Evolutionary conservation across 2,113 vertebrate species (phyloP).

Genomic region (Xiphophorus hellerii): DNA sequence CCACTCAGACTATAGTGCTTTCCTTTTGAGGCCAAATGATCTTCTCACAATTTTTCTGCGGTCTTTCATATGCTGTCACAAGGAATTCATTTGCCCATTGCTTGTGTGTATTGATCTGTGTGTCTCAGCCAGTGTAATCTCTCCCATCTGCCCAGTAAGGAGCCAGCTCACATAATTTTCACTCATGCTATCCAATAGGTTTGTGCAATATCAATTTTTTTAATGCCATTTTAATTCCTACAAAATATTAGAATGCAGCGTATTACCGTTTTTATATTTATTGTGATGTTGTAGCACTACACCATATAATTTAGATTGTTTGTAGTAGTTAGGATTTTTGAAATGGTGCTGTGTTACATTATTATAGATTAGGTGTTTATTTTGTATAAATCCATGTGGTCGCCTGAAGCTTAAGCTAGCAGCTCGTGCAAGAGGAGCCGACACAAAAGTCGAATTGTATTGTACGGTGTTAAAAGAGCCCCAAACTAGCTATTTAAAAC

Average conservation of each 20-base stretch:
- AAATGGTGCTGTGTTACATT: too few relatives aligned
- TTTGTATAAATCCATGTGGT: too few relatives aligned
- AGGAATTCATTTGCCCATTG: conserved; percentile 80
- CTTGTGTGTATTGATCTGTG: conserved; percentile 78
- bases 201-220: not conserved
- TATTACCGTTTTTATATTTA: not conserved
- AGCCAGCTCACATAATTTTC: conserved; percentile 46
- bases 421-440: too few relatives aligned
- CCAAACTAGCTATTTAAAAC: too few relatives aligned
- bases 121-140: conserved; percentile 77
- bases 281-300: not conserved
- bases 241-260: not conserved
- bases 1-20: conserved; percentile 4
- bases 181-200: conserved; percentile 32
- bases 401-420: too few relatives aligned
- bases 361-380: too few relatives aligned
- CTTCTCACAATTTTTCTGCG: conserved; percentile 39
- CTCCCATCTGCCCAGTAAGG: conserved; percentile 71
- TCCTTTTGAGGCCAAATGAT: conserved; percentile 24
- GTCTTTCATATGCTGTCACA: conserved; percentile 75
- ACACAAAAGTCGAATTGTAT: too few relatives aligned
- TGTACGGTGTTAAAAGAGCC: too few relatives aligned
- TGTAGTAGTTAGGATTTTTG: too few relatives aligned
- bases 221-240: not conserved
- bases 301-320: not conserved